phyloP scores from a whole-genome alignment of 2,888 invertebrate species.

The Escarpia spicata region DNA sequence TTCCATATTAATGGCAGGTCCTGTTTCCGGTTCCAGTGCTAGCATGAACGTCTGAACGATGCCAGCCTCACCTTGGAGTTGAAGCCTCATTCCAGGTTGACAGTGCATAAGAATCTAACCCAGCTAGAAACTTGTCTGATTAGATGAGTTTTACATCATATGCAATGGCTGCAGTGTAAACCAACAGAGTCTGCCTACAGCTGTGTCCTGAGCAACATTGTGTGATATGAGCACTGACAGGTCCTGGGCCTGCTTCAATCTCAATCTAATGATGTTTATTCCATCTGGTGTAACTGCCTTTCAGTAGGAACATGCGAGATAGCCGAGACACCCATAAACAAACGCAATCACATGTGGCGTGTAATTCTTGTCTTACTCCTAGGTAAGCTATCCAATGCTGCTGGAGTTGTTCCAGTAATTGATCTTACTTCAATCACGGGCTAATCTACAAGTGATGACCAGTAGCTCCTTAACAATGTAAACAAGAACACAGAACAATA shows the following conservation, averaged over 20 bases:
- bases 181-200: background rate
- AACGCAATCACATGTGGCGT: background rate
- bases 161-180: background rate
- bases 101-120: background rate
- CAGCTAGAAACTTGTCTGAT: background rate
- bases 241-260: background rate
- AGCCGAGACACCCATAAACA: background rate
- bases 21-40: background rate
- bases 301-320: background rate
- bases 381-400: background rate
- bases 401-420: background rate
- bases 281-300: background rate
- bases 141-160: background rate
- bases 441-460: background rate
- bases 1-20: background rate
- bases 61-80: background rate
- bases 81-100: background rate
- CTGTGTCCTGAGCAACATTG: background rate
- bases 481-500: background rate
- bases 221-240: background rate
- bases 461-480: background rate
- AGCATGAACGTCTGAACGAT: background rate
- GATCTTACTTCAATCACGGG: background rate
- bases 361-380: background rate
- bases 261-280: slow-evolving; percentile 16